These are phyloP conservation scores for Rhabdomys dilectus DNA, from an alignment of 2,113 vertebrate genomes.

Conservation along the genomic window DNA sequence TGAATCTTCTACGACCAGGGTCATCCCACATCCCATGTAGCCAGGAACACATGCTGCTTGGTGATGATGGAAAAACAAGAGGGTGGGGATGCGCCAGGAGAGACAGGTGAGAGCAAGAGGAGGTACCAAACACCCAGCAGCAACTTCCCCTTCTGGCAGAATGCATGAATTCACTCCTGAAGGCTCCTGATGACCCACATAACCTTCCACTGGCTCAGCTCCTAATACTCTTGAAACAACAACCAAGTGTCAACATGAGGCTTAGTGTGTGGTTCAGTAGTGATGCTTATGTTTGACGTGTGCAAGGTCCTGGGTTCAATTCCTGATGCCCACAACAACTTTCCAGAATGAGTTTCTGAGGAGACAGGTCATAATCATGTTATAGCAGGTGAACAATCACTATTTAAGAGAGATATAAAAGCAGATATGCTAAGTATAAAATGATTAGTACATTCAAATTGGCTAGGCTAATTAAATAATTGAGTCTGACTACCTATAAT, in stretches of 20 bases:
- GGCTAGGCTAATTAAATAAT: constrained; percentile 50
- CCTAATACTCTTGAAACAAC: neutral
- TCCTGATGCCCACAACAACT: neutral
- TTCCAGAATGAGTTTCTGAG: neutral
- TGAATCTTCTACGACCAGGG: neutral
- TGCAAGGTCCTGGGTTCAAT: neutral
- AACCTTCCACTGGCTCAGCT: neutral
- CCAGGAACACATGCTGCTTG: neutral
- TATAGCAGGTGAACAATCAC: neutral
- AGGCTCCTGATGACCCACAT: neutral
- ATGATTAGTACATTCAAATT: neutral
- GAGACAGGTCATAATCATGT: neutral
- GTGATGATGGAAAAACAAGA: neutral
- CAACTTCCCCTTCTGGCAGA: neutral
- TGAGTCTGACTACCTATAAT: constrained; percentile 44
- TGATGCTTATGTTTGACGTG: neutral
- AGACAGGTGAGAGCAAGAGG: too few relatives aligned
- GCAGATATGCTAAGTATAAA: neutral
- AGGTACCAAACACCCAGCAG: neutral
- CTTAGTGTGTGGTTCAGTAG: neutral
- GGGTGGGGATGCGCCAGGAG: rapidly evolving
- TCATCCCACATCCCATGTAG: too few relatives aligned
- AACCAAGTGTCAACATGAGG: neutral
- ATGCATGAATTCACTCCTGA: neutral
- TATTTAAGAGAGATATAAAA: constrained; percentile 21